Conservation (phyloP, 1,140 invertebrate genomes). For the Drosophila simulans region DNA sequence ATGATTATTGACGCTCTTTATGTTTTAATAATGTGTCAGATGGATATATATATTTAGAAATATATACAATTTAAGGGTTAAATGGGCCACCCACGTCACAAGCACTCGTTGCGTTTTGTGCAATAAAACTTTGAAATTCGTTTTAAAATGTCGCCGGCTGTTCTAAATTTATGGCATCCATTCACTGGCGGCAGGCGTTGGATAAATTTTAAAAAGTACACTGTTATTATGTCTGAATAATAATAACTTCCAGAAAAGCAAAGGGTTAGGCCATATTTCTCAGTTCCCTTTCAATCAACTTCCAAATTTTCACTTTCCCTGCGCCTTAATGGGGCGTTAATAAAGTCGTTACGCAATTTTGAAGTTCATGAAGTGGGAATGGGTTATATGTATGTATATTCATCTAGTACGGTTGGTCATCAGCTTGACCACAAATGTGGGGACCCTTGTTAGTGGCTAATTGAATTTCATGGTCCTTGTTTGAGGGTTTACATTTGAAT, state of each 20-base stretch:
- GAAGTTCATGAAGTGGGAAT: constrained; percentile 1
- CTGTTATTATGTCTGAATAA: constrained; percentile 62
- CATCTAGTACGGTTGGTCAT: constrained; percentile 21
- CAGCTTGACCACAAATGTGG: constrained; percentile 40
- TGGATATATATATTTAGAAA: constrained; percentile 43
- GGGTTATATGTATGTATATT: constrained; percentile 13
- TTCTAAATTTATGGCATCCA: constrained; percentile 71
- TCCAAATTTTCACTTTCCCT: constrained; percentile 24
- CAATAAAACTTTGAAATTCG: constrained; percentile 81
- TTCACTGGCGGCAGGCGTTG: constrained; percentile 64
- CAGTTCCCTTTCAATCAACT: constrained; percentile 27
- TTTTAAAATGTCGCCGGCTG: constrained; percentile 78
- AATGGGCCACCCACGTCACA: constrained; percentile 67
- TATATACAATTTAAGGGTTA: constrained; percentile 63
- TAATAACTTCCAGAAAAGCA: constrained; percentile 10
- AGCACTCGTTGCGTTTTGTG: constrained; percentile 65
- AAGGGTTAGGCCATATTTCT: constrained; percentile 29
- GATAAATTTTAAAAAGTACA: constrained; percentile 56
- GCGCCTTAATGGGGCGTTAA: constrained; percentile 35
- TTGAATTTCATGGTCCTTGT: constrained; percentile 33
- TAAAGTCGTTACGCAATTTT: constrained; percentile 27
- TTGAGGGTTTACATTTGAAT: neutral
- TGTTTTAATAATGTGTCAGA: constrained; percentile 80
- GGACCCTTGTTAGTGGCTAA: constrained; percentile 37
- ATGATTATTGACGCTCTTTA: constrained; percentile 83